Conservation (phyloP, 2,797 vertebrate species). For the Tiaroga cobitis region DNA sequence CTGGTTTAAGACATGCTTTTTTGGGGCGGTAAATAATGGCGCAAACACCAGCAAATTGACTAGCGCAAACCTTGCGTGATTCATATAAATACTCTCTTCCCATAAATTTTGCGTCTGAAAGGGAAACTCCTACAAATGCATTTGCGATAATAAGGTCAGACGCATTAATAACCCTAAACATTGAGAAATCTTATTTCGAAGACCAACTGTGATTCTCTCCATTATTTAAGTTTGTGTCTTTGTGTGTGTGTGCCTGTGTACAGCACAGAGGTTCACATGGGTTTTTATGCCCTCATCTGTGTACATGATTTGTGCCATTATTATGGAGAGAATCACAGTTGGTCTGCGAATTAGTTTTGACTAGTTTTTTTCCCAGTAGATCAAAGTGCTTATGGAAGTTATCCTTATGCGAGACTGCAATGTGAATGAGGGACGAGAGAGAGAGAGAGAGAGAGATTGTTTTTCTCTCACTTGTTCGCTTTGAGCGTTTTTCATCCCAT, state of each 20-base stretch:
- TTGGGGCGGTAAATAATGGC: too few relatives aligned
- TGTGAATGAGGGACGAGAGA: constrained; percentile 12
- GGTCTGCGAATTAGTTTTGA: constrained; percentile 23
- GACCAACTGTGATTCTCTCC: neutral
- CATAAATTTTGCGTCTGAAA: too few relatives aligned
- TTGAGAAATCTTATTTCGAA: too few relatives aligned
- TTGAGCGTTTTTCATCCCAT: constrained; percentile 13
- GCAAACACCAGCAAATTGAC: too few relatives aligned
- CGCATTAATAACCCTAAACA: too few relatives aligned
- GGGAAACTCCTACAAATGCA: too few relatives aligned
- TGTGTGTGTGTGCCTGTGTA: neutral
- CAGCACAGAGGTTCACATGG: neutral
- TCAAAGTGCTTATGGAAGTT: constrained; percentile 29
- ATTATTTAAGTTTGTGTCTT: neutral
- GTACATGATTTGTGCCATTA: constrained; percentile 10
- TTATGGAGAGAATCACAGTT: constrained; percentile 16
- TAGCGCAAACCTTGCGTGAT: too few relatives aligned
- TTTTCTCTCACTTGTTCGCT: constrained; percentile 22
- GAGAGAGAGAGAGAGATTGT: neutral
- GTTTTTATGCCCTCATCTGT: constrained; percentile 22
- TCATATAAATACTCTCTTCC: too few relatives aligned
- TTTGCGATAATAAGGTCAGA: too few relatives aligned
- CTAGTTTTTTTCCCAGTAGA: constrained; percentile 27
- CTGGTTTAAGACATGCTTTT: too few relatives aligned
- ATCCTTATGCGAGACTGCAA: neutral